Conservation (phyloP, 2,113 vertebrate genomes). For the Neomonachus schauinslandi region DNA sequence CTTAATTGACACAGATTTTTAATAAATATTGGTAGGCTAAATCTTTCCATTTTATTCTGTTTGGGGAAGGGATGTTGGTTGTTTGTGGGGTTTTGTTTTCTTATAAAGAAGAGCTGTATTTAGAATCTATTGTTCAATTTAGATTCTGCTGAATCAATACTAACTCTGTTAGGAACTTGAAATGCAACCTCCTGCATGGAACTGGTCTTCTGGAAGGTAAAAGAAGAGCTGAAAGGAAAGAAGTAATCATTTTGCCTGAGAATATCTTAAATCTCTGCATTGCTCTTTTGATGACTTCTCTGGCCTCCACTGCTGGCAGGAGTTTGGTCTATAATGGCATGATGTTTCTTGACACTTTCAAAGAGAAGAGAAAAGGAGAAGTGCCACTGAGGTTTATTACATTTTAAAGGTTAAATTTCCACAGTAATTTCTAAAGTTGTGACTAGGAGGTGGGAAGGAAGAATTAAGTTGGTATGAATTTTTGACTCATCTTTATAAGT, state of each 20-base stretch:
- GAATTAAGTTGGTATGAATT: background rate
- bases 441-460: background rate
- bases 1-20: background rate
- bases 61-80: background rate
- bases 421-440: background rate
- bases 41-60: background rate
- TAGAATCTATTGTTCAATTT: background rate
- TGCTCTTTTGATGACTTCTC: background rate
- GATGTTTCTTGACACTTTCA: background rate
- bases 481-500: background rate
- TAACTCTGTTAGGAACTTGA: background rate
- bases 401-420: background rate
- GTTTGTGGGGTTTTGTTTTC: background rate
- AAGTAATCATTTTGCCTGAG: conserved; percentile 72
- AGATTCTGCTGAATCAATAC: background rate
- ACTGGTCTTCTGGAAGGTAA: conserved; percentile 89
- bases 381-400: background rate
- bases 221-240: conserved; percentile 87
- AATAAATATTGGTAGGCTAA: background rate
- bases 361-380: background rate
- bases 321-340: background rate
- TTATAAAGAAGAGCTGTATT: background rate
- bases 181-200: conserved; percentile 90
- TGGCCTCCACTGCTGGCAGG: no score
- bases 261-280: background rate